Base-by-base conservation (phyloP, 2,888 invertebrate species). In the Hoplodrina ambigua region DNA sequence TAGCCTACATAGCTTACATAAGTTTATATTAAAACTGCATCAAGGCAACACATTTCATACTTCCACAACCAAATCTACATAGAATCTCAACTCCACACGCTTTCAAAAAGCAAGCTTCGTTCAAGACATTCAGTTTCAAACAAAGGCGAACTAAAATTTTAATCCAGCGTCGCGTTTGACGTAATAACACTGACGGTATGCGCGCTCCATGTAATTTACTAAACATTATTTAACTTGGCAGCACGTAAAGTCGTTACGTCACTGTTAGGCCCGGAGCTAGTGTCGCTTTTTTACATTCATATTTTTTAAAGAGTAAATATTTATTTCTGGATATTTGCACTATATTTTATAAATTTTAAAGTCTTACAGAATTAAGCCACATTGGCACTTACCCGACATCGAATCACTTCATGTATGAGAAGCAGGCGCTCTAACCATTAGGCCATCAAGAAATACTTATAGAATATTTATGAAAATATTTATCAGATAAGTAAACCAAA, bases 201-300 rank as follows among this genome's bases (percentile, higher is more conserved):
- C 75, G 78, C 78, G 61, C 78, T 77, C 30, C 64, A 73, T 68
- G 85, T 86, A 87, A 89, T 89, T 88, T 82, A 86, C 83, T 84
- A 80, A 86, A 86, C 87, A 85, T 88, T 89, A 89, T 88, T 88
- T 87, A 87, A 83, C 82, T 82, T 72, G 79, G 75, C 25, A 46
- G n/a, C 53, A 67, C 46, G 60, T 67, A 52, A 69, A 65, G 66
- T 57, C 17, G 50, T 62, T 44, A 59, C 59, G 63, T 76, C 80
- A 63, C 54, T 50, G 0, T 7, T 62, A 75, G 75, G 10, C 20
- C 2, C 3, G 61, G 81, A 69, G 81, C 52, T 62, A 49, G 69
- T 0, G 30, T 8, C 10, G 1, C 10, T 30, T 61, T 78, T 67
- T 44, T n/a, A 13, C 17, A n/a, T 19, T 62, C 19, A 44, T 49